Evolutionary conservation across 2,113 vertebrate species (phyloP), one percentile per base, ranked within the genome.

Genomic region (Ceyx margarethae): DNA sequence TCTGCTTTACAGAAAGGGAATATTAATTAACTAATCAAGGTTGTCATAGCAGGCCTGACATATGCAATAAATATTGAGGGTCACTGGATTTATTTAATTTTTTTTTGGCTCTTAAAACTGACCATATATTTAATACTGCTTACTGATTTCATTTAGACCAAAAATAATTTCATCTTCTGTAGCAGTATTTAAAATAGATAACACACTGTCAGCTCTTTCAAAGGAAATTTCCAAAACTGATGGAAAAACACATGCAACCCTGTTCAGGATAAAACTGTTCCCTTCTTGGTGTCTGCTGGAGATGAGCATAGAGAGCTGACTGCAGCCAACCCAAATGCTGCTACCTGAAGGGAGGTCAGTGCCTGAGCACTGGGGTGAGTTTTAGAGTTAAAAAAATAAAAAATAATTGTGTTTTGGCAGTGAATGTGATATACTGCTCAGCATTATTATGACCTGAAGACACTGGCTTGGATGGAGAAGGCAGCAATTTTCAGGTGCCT

Each of bases 121-220:
- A 85, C 29, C 37, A 87, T 93, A 43, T 81, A 77, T 92, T 82
- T 87, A 85, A 94, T 91, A 77, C 40, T 53, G 61, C 87, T 82
- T 91, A 96, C 85, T 92, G 94, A 96, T 95, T 93, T 93, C 23
- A 85, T 74, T 87, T 82, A 71, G 15, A 94, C 60, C 69, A 87
- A 92, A 95, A 94, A 91, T 95, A 94, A 89, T 93, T 95, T 92
- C 48, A 92, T 94, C 92, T 87, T 92, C 91, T 85, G 60, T 91
- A 89, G 91, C 68, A 89, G 26, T 71, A 74, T 85, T 95, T 96
- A 92, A 96, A 96, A 96, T 95, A 95, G 94, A 93, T 92, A 29
- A 16, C 0, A 6, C 81, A 12, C 7, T 31, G 89, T 92, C 89
- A 96, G 92, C 89, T 95, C 51, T 89, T 95, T 74, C 74, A 95